phyloP scores from a whole-genome alignment of 2,113 vertebrate genomes.

The Oplegnathus fasciatus region DNA sequence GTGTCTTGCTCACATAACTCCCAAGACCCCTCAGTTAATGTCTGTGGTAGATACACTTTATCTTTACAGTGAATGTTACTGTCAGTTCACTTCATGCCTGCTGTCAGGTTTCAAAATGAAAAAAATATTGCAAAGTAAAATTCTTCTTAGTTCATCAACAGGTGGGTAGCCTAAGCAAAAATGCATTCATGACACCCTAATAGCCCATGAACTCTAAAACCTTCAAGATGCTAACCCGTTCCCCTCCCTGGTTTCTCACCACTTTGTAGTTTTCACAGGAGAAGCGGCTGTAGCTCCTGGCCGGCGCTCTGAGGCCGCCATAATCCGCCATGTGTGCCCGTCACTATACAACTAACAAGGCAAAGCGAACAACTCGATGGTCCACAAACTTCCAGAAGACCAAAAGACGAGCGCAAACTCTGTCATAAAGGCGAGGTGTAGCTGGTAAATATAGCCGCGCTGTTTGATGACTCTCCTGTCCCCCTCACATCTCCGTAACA shows the following conservation, averaged over 20 bases:
- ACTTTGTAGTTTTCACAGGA: conserved; percentile 90
- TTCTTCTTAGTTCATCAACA: neutral
- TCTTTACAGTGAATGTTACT: neutral
- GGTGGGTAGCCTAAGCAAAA: neutral
- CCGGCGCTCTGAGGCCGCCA: conserved; percentile 81
- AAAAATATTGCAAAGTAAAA: neutral
- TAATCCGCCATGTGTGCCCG: conserved; percentile 81
- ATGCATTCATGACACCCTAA: neutral
- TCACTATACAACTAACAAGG: neutral
- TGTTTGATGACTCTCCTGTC: conserved; percentile 27
- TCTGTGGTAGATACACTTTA: neutral
- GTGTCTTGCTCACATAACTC: conserved; percentile 19
- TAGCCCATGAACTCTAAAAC: neutral
- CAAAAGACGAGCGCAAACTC: conserved; percentile 38
- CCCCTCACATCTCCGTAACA: conserved; percentile 22
- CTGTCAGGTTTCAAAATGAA: neutral
- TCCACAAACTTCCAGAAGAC: conserved; percentile 62
- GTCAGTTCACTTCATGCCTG: neutral
- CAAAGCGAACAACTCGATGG: conserved; percentile 12
- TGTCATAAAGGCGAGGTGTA: conserved; percentile 55
- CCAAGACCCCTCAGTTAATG: conserved; percentile 4
- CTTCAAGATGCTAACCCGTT: neutral
- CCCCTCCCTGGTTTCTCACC: conserved; percentile 83
- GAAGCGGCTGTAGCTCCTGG: conserved; percentile 87
- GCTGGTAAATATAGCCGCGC: conserved; percentile 88